These are phyloP conservation scores for Chascanopsetta lugubris DNA, from an alignment of 2,113 vertebrate species.

Conservation along the genomic window DNA sequence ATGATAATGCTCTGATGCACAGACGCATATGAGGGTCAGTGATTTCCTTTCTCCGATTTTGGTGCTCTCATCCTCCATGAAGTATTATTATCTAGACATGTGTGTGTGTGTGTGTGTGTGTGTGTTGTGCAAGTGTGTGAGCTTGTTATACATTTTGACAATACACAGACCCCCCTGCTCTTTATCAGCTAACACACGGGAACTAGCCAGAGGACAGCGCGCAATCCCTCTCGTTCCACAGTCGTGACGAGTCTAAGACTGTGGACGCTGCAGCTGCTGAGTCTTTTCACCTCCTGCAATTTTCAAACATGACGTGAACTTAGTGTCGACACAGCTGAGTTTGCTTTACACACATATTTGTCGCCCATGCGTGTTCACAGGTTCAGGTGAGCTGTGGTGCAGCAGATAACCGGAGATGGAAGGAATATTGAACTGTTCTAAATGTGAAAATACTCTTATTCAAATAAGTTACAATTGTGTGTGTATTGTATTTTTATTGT, in stretches of 20 bases:
- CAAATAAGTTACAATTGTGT: too few species aligned
- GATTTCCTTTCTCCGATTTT: conserved; percentile 30
- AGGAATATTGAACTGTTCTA: too few species aligned
- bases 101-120: conserved; percentile 16
- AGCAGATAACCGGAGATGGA: too few species aligned
- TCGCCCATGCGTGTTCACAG: too few species aligned
- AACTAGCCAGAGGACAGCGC: conserved; percentile 67
- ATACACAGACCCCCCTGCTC: conserved; percentile 61
- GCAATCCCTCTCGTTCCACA: conserved; percentile 19
- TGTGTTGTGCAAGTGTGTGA: too few species aligned
- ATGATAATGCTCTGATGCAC: conserved; percentile 27
- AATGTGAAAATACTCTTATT: too few species aligned
- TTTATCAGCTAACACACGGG: conserved; percentile 70
- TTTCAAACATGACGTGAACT: too few species aligned
- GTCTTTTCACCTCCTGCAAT: conserved; percentile 36
- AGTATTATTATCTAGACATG: conserved; percentile 31
- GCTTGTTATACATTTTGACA: conserved; percentile 54
- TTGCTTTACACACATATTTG: too few species aligned
- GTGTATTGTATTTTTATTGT: too few species aligned
- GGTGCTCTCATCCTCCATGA: conserved; percentile 12
- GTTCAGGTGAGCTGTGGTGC: too few species aligned
- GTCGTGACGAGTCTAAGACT: conserved; percentile 28
- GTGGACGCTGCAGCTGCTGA: conserved; percentile 32
- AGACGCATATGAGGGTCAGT: conserved; percentile 35
- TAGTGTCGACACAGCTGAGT: too few species aligned